Evolutionary conservation across 1,140 invertebrate genomes (phyloP), one percentile per base, ranked within the genome.

Genomic region (Ceratina japonica): DNA sequence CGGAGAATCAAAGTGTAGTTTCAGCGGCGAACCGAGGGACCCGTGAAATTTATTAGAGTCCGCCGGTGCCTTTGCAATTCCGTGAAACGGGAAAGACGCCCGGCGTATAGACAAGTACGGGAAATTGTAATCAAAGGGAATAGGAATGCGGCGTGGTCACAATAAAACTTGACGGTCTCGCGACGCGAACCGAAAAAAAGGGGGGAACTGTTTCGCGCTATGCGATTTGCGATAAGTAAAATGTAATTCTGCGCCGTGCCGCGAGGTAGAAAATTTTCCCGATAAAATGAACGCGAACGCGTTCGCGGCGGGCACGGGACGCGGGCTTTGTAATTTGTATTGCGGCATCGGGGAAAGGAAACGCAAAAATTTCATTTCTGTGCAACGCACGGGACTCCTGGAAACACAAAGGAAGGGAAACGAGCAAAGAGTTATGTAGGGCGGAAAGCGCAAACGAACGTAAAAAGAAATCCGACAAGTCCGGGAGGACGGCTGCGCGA

Each of bases 371-470:
- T 22, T 15, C 18, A 54, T 22, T 16, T 54, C 31, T 61, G 20
- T 27, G 63, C 52, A 37, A 12, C 12, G 0, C 24, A 12, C 18
- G 13, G 20, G 24, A 51, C 13, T 1, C 51, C n/a, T 13, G 18
- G n/a, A 61, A 18, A n/a, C 49, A 27, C 15, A 52, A 66, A 52
- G 64, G 31, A 4, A n/a, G n/a, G 37, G 64, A 66, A 66, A 5
- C 54, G 54, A 44, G 54, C n/a, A n/a, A 56, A 16, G 54, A 56
- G 54, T 56, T 56, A 56, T 56, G 54, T 56, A 56, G 54, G 54
- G 54, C 54, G 72, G 49, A 64, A 74, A 74, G 24, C 61, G 24
- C 27, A n/a, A 64, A 74, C 59, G 49, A 64, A 74, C 62, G 62
- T 65, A 24, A 75, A 65, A 75, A 56, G 64, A 69, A 69, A 68